A percentile compares a stretch with the other conserved stretches of the same genome.
These are phyloP conservation scores for Frankliniella intonsa DNA, from an alignment of 2,888 invertebrate species.

Conservation along the genomic window DNA sequence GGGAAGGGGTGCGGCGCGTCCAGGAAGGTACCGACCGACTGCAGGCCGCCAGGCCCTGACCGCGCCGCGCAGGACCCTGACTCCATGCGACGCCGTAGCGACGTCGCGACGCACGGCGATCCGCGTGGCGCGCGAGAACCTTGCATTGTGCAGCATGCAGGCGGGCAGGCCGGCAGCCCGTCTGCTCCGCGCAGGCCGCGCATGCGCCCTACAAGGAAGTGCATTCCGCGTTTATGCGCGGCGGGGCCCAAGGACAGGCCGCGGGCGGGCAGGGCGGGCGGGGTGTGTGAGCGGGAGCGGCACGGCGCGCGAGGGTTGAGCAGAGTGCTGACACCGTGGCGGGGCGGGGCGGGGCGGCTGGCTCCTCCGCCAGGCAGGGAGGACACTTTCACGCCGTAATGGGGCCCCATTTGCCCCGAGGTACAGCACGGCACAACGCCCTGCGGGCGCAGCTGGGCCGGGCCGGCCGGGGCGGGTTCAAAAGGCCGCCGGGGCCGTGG, in stretches of 20 bases:
- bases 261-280: not conserved
- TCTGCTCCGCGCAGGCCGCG: not conserved
- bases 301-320: not conserved
- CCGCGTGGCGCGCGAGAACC: not conserved
- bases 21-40: too few species aligned
- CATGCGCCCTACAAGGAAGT: slow-evolving; percentile 12
- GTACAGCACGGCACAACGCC: too few species aligned
- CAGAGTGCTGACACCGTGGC: not conserved
- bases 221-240: slow-evolving; percentile 10
- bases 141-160: not conserved
- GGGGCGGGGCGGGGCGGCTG: not conserved
- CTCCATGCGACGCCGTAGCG: too few species aligned
- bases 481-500: not conserved
- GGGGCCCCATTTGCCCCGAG: not conserved
- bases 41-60: too few species aligned
- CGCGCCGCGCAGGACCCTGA: too few species aligned
- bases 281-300: not conserved
- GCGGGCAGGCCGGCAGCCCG: not conserved
- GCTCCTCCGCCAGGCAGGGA: not conserved
- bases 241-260: not conserved
- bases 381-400: not conserved
- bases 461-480: not conserved
- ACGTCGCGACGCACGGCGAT: too few species aligned
- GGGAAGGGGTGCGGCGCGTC: too few species aligned
- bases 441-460: not conserved